Conservation (phyloP, 2,888 invertebrate species). For the Antheraea yamamai region DNA sequence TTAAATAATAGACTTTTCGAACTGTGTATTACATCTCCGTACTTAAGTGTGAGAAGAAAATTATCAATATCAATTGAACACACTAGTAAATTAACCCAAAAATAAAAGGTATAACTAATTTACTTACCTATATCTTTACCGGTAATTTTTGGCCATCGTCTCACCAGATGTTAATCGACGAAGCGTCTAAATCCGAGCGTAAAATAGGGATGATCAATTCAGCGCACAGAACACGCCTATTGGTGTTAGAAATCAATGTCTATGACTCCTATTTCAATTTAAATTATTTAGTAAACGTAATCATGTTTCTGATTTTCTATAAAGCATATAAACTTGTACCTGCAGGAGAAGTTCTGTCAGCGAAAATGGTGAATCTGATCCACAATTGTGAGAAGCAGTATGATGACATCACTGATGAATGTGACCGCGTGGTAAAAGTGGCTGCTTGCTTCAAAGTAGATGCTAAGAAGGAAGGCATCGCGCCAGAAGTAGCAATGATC, state of each 20-base stretch:
- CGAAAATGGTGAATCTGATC: conserved; percentile 64
- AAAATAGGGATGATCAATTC: too few relatives aligned
- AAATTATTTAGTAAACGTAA: not conserved
- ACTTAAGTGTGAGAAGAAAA: not conserved
- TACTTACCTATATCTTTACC: too few relatives aligned
- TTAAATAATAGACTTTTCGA: not conserved
- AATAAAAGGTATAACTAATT: too few relatives aligned
- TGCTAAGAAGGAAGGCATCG: conserved; percentile 63
- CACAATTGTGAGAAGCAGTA: conserved; percentile 72
- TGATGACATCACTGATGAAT: conserved; percentile 63
- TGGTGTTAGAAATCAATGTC: too few relatives aligned
- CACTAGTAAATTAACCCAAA: not conserved
- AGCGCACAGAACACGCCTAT: too few relatives aligned
- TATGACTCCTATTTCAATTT: too few relatives aligned
- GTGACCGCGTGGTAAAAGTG: conserved; percentile 67
- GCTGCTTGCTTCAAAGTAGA: conserved; percentile 71
- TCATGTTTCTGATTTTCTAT: not conserved
- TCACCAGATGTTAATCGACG: too few relatives aligned
- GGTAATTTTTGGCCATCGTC: too few relatives aligned
- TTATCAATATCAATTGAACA: not conserved
- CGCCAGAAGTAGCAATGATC: conserved; percentile 72
- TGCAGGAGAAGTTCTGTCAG: conserved; percentile 63
- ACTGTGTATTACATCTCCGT: not conserved
- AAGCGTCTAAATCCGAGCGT: too few relatives aligned
- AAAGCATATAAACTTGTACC: not conserved